These are phyloP conservation scores for Dendrolimus pini DNA, from an alignment of 2,888 invertebrate species.

Conservation along the genomic window DNA sequence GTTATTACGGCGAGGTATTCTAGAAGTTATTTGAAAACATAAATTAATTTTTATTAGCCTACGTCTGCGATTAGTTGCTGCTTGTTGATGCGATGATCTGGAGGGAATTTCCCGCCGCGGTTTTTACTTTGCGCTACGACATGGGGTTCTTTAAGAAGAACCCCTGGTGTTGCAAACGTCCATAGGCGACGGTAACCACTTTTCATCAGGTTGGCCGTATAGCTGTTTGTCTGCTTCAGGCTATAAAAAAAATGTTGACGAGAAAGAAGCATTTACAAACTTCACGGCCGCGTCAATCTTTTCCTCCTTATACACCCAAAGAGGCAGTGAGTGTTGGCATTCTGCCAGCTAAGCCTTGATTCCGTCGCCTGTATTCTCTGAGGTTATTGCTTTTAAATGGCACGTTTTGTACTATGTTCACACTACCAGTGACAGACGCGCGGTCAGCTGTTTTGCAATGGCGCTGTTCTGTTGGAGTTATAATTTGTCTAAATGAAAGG, in stretches of 20 bases:
- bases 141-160: too few species aligned
- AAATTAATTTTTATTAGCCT: neutral
- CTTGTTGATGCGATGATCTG: too few species aligned
- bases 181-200: too few species aligned
- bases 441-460: slow-evolving; percentile 4
- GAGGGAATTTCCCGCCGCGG: too few species aligned
- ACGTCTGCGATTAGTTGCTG: neutral
- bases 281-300: neutral
- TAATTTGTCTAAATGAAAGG: too few species aligned
- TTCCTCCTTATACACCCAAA: slow-evolving; percentile 15
- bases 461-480: neutral
- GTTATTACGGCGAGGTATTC: too few species aligned
- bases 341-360: slow-evolving; percentile 38
- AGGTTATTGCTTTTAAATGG: slow-evolving; percentile 47
- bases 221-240: too few species aligned
- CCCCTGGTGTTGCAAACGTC: too few species aligned
- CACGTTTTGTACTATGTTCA: slow-evolving; percentile 25
- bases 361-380: slow-evolving; percentile 30
- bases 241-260: neutral
- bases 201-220: too few species aligned
- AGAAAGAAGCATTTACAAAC: neutral
- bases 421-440: slow-evolving; percentile 5
- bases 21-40: too few species aligned
- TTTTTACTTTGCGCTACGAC: too few species aligned
- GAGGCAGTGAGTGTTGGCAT: slow-evolving; percentile 32